These are phyloP conservation scores for Tiliacea citrago DNA, from an alignment of 2,888 invertebrate species.

Conservation along the genomic window DNA sequence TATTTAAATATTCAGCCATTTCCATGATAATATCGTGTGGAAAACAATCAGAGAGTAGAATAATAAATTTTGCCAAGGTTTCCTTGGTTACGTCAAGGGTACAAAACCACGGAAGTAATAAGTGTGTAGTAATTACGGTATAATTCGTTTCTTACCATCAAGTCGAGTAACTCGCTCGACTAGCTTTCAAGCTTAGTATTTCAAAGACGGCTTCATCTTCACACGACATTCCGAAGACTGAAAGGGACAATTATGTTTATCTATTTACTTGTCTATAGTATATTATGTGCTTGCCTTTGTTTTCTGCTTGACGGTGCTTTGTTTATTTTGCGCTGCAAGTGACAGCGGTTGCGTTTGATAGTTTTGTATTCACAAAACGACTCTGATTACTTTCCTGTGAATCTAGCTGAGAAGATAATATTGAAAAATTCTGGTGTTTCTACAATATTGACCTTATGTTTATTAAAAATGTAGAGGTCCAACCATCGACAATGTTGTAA, in stretches of 20 bases:
- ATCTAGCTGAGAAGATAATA: not conserved
- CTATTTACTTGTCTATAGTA: not conserved
- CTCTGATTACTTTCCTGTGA: constrained; percentile 6
- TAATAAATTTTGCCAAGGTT: constrained; percentile 49
- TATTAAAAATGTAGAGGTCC: not conserved
- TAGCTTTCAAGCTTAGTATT: constrained; percentile 17
- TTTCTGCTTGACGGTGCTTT: constrained; percentile 14
- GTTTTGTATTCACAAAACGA: constrained; percentile 14
- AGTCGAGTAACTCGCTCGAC: not conserved
- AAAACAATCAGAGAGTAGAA: constrained; percentile 37
- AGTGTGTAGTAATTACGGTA: constrained; percentile 13
- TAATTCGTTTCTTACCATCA: constrained; percentile 32
- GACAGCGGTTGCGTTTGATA: constrained; percentile 24
- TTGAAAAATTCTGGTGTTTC: not conserved
- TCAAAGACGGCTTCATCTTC: constrained; percentile 24
- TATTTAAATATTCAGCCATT: constrained; percentile 30
- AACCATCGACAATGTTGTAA: not conserved
- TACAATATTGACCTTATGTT: not conserved
- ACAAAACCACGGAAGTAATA: constrained; percentile 16
- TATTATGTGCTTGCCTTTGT: constrained; percentile 7
- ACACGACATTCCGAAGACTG: not conserved
- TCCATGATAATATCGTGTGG: constrained; percentile 9
- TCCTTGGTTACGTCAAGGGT: constrained; percentile 29
- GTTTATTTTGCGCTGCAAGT: constrained; percentile 27
- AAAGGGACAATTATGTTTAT: not conserved